Base-by-base conservation (phyloP, 2,797 vertebrate genomes). In the Sebastes flavidus region DNA sequence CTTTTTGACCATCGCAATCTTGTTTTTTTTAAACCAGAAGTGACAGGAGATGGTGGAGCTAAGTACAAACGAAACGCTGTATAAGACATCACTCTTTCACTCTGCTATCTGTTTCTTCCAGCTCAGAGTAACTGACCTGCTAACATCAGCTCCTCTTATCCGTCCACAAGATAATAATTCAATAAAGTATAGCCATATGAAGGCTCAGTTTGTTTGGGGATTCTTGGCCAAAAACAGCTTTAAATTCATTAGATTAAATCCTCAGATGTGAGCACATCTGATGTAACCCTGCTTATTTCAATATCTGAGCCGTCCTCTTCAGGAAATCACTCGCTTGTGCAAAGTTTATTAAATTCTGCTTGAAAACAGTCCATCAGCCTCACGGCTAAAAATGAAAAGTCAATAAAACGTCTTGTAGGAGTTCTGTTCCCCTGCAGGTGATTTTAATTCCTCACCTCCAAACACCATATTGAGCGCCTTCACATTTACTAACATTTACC, bases 321-420 rank as follows among this genome's bases (percentile, higher is more conserved):
- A 32, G 49, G 56, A 82, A 70, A 80, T 83, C 84, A 70, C 49
- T 85, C 16, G 65, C 22, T 46, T 30, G 49, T 59, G 18, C 9
- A n/a, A 68, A 58, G 54, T 69, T 65, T 72, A 85, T 82, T 42
- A 67, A 74, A 82, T 54, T 61, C 52, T 56, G 65, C 34, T 36
- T 46, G 61, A 77, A 52, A 80, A 77, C 66, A 27, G 24, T 84
- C 67, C 63, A n/a, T 49, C 59, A 42, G 34, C 34, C 80, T 82
- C 42, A 8, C 13, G 14, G 77, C 62, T 9, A 56, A 73, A 67
- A 82, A 72, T 54, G 27, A 75, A 75, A 82, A 89, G 81, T 89
- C 85, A 67, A 86, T 87, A 58, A 5, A 9, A 24, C 3, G 36
- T 86, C 68, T 75, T 82, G 76, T 82, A 59, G 68, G n/a, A 27